Conservation (phyloP, 2,888 invertebrate genomes). For the Hyppa rectilinea region DNA sequence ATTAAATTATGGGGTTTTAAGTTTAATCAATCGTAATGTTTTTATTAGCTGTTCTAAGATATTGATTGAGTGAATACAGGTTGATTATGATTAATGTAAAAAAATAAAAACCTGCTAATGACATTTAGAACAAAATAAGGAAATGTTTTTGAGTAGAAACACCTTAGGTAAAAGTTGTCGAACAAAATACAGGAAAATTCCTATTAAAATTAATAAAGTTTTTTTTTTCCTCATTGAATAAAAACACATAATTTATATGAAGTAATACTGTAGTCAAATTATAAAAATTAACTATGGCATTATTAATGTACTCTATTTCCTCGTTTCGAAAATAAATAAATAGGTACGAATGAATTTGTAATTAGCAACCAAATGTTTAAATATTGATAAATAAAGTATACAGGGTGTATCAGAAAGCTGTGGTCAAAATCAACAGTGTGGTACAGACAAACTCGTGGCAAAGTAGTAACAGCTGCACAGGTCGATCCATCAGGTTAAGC, state of each 20-base stretch:
- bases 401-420: too few species aligned
- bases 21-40: not conserved
- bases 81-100: not conserved
- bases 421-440: too few species aligned
- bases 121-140: not conserved
- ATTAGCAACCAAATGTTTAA: not conserved
- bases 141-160: not conserved
- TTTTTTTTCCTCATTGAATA: not conserved
- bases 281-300: not conserved
- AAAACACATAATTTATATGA: not conserved
- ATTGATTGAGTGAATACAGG: not conserved
- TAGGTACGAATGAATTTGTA: not conserved
- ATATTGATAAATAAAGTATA: not conserved
- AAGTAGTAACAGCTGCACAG: too few species aligned
- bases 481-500: too few species aligned
- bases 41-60: not conserved
- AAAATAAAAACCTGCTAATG: fast-evolving
- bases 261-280: not conserved
- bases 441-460: too few species aligned
- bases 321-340: slow-evolving; percentile 26
- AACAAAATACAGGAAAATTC: not conserved
- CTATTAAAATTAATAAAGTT: not conserved
- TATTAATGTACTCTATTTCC: not conserved
- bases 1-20: not conserved
- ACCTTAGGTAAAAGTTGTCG: not conserved